These are phyloP conservation scores for Tetranychus piercei DNA, from an alignment of 2,888 invertebrate species.

Conservation along the genomic window DNA sequence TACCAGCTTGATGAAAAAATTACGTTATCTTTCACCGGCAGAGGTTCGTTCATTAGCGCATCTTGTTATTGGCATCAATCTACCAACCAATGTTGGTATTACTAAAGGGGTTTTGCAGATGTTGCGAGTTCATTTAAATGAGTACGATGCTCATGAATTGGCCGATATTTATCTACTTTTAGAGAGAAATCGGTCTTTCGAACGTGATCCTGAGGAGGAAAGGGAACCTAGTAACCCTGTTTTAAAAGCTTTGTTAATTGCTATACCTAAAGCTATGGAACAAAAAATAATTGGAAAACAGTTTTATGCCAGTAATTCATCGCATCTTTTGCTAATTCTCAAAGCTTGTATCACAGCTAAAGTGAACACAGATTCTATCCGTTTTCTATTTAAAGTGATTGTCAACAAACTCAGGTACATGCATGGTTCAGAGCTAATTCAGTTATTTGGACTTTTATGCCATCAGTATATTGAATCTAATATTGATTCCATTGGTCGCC, in stretches of 20 bases:
- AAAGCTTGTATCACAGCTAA: background rate
- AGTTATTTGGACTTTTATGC: background rate
- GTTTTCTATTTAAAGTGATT: background rate
- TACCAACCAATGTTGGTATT: background rate
- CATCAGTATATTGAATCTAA: background rate
- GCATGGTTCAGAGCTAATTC: background rate
- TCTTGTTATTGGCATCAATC: background rate
- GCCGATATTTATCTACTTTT: background rate
- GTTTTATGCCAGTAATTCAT: background rate
- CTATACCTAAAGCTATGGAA: background rate
- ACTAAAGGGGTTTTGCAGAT: background rate
- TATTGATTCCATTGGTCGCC: background rate
- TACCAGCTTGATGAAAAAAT: background rate
- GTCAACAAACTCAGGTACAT: background rate
- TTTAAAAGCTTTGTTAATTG: background rate
- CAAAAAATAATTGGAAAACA: background rate
- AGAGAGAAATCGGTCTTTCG: background rate
- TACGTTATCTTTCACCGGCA: background rate
- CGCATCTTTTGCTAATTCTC: background rate
- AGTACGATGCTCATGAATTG: background rate
- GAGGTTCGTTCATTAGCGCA: background rate
- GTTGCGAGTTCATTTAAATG: background rate
- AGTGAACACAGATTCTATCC: background rate
- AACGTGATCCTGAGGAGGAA: constrained; percentile 2
- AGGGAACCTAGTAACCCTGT: background rate